Evolutionary conservation across 23 tunicate genomes (phyloP).

Genomic region (Halocynthia roretzi): DNA sequence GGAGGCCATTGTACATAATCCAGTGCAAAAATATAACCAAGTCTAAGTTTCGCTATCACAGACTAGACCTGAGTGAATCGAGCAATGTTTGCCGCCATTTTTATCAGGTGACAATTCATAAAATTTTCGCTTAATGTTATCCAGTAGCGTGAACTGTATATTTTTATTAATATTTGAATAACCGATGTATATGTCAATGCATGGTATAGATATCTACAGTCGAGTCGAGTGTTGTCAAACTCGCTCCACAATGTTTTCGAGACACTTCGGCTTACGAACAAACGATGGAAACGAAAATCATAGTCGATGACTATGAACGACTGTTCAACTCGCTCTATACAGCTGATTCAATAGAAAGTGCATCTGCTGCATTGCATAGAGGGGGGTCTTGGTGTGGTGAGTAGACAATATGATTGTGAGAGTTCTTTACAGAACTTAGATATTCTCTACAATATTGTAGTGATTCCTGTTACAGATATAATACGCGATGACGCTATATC

Average conservation of each 20-base stretch:
- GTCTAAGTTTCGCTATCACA: conserved; percentile 34
- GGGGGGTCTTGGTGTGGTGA: background rate
- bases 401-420: background rate
- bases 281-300: background rate
- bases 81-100: conserved; percentile 30
- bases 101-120: conserved; percentile 18
- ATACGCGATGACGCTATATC: background rate
- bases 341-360: background rate
- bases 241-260: conserved; percentile 34
- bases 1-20: background rate
- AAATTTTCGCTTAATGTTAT: background rate
- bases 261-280: conserved; percentile 21
- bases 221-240: conserved; percentile 15
- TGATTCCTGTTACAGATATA: background rate
- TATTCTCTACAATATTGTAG: background rate
- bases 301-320: background rate
- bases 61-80: conserved; percentile 31
- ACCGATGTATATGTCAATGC: background rate
- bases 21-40: conserved; percentile 4
- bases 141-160: background rate
- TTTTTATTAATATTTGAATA: background rate
- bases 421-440: background rate
- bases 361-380: background rate
- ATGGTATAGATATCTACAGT: conserved; percentile 32
- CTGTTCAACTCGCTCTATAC: conserved; percentile 1